These are phyloP conservation scores for Pectinophora gossypiella DNA, from an alignment of 1,140 invertebrate genomes.

Conservation along the genomic window DNA sequence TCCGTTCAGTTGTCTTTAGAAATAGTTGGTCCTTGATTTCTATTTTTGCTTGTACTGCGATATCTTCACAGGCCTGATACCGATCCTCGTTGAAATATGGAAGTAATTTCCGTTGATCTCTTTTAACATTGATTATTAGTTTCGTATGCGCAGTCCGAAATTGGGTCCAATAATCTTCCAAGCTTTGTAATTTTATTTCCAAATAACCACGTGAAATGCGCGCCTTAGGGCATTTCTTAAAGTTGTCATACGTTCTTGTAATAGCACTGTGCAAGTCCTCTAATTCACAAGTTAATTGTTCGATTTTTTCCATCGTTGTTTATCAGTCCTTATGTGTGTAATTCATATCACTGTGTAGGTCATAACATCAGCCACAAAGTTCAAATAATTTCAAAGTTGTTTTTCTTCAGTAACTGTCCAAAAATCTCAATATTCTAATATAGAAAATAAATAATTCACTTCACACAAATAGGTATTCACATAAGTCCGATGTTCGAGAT, in stretches of 20 bases:
- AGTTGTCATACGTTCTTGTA: slow-evolving; percentile 4
- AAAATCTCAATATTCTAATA: no score
- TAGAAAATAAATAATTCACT: no score
- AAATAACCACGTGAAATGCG: slow-evolving; percentile 23
- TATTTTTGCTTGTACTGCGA: neutral
- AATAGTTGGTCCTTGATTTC: neutral
- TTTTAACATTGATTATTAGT: slow-evolving; percentile 16
- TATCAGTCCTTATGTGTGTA: no score
- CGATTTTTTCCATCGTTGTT: neutral
- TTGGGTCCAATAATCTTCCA: slow-evolving; percentile 23
- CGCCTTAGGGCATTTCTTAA: slow-evolving; percentile 22
- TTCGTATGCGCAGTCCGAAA: slow-evolving; percentile 19
- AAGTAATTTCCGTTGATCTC: slow-evolving; percentile 13
- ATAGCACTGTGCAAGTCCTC: neutral
- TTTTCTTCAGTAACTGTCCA: no score
- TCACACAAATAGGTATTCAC: no score
- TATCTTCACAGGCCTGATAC: neutral
- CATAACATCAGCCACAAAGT: neutral
- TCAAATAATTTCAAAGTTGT: no score
- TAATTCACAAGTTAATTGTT: neutral
- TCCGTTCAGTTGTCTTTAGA: neutral
- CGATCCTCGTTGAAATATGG: slow-evolving; percentile 27
- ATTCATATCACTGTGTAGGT: no score
- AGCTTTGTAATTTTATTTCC: slow-evolving; percentile 14
- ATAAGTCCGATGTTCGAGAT: no score